A percentile compares a stretch with the other conserved stretches of the same genome.
These are phyloP conservation scores for Camelus bactrianus DNA, from an alignment of 2,113 vertebrate genomes.

Conservation along the genomic window DNA sequence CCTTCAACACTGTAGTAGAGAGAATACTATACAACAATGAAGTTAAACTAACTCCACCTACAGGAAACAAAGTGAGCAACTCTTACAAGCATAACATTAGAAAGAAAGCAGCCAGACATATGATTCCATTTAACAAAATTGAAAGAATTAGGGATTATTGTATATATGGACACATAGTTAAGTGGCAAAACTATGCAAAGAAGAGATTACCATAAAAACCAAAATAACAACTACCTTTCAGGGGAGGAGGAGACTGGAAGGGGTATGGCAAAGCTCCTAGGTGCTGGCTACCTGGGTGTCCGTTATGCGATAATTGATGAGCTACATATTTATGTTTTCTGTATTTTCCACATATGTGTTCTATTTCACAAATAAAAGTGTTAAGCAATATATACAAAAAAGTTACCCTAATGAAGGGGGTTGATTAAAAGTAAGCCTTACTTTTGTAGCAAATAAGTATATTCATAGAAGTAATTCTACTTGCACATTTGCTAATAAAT, in stretches of 20 bases:
- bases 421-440: constrained; percentile 1
- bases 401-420: background rate
- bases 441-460: background rate
- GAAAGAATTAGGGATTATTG: background rate
- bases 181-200: background rate
- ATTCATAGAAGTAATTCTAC: background rate
- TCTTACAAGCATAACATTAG: background rate
- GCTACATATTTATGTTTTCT: background rate
- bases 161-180: background rate
- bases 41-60: background rate
- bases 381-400: background rate
- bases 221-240: background rate
- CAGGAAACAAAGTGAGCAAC: background rate
- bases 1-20: background rate
- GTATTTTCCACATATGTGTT: background rate
- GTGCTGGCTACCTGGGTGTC: no score
- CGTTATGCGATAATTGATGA: background rate
- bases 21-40: background rate
- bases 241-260: background rate
- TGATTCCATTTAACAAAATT: background rate
- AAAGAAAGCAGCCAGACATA: background rate
- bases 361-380: background rate
- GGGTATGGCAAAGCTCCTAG: no score
- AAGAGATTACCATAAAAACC: no score
- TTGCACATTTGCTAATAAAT: background rate